These are phyloP conservation scores for Mus spicilegus DNA, from an alignment of 2,113 vertebrate genomes.

Conservation along the genomic window DNA sequence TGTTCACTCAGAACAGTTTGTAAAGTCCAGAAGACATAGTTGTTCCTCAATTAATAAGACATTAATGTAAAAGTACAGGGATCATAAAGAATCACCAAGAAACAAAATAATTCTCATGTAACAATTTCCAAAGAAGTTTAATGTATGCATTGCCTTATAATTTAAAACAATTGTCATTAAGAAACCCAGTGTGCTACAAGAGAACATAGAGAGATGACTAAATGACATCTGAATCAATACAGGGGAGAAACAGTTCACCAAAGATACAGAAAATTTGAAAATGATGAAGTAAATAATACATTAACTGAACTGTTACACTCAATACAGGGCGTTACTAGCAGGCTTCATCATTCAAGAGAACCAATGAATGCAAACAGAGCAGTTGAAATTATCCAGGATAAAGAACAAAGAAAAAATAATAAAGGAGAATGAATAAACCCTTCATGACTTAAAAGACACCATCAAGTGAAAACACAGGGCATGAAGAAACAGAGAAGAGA, in stretches of 20 bases:
- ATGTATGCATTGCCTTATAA: neutral
- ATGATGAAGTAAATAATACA: neutral
- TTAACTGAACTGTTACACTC: neutral
- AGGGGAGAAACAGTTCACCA: neutral
- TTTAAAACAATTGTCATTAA: neutral
- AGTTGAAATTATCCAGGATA: neutral
- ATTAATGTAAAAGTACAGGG: neutral
- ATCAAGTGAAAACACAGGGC: neutral
- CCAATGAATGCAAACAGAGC: neutral
- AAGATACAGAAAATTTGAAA: neutral
- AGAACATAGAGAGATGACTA: neutral
- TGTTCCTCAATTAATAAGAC: neutral
- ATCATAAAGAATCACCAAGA: neutral
- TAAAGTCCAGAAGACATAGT: neutral
- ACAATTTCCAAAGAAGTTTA: neutral
- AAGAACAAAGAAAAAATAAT: neutral
- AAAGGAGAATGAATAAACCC: neutral
- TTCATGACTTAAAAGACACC: neutral
- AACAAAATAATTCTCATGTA: neutral
- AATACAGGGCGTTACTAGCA: neutral
- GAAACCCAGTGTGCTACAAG: neutral
- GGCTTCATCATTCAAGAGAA: neutral
- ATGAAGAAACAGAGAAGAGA: neutral
- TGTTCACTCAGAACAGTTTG: neutral
- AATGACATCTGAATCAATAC: neutral